These are phyloP conservation scores for Lepus townsendii DNA, from an alignment of 2,797 vertebrate genomes.

Conservation along the genomic window DNA sequence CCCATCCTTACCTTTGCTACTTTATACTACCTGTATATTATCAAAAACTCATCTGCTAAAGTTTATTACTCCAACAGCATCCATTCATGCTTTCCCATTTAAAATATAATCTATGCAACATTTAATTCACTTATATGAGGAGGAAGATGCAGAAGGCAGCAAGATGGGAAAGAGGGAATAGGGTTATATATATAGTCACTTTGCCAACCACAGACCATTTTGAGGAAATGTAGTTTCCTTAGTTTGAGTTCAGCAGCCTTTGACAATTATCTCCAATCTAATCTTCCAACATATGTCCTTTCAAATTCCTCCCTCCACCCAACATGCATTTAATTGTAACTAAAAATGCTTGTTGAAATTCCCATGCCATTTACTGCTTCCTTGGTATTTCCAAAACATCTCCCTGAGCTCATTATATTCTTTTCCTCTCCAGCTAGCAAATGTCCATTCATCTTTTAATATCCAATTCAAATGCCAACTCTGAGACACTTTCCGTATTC, in stretches of 20 bases:
- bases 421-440: not conserved
- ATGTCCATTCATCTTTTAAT: not conserved
- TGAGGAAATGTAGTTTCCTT: not conserved
- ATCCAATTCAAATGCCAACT: not conserved
- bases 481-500: not conserved
- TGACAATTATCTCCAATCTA: not conserved
- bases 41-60: not conserved
- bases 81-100: not conserved
- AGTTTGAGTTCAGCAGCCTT: not conserved
- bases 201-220: not conserved
- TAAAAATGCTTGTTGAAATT: slow-evolving; percentile 11
- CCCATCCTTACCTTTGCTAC: not conserved
- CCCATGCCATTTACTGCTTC: not conserved
- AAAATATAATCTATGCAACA: not conserved
- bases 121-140: not conserved
- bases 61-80: not conserved
- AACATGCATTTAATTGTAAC: not conserved
- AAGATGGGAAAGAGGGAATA: not conserved
- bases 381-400: not conserved
- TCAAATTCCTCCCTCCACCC: not conserved
- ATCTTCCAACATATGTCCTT: not conserved
- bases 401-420: not conserved
- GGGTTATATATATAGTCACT: rapidly evolving
- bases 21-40: not conserved
- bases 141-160: not conserved